A percentile compares a stretch with the other conserved stretches of the same genome.
These are phyloP conservation scores for Myiagra hebetior DNA, from an alignment of 2,113 vertebrate species.

Conservation along the genomic window DNA sequence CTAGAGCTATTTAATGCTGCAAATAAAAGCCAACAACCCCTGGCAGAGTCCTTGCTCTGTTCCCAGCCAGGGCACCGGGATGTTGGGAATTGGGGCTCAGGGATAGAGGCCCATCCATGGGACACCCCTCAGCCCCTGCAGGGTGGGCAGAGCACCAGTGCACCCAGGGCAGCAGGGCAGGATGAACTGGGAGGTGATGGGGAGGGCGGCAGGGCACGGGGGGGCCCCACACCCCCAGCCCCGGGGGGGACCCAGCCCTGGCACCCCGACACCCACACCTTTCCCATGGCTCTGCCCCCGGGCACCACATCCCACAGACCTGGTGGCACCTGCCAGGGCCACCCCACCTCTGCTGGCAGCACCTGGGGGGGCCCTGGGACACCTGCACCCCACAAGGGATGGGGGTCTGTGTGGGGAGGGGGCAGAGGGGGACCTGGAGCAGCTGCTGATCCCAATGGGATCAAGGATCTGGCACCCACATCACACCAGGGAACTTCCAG, in stretches of 20 bases:
- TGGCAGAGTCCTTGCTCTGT: not conserved
- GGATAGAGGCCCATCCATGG: not conserved
- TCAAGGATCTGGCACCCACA: not conserved
- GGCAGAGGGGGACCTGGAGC: not conserved
- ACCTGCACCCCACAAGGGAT: not conserved
- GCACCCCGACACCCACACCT: not conserved
- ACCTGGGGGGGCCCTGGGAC: not conserved
- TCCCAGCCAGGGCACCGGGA: fast-evolving
- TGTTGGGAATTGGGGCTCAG: not conserved
- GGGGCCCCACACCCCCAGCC: not conserved
- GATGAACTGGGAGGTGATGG: not conserved
- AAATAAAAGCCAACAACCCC: not conserved
- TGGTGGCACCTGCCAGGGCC: not conserved
- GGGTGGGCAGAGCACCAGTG: not conserved
- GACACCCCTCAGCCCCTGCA: not conserved
- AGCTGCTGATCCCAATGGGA: not conserved
- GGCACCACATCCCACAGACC: not conserved
- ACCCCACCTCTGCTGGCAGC: not conserved
- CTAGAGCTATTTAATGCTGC: not conserved
- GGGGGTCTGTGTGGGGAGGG: not conserved
- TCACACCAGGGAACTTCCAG: not conserved
- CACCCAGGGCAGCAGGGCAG: not conserved
- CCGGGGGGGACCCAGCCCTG: not conserved
- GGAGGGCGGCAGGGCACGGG: not conserved
- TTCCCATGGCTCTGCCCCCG: not conserved